Conservation (phyloP, 2,888 invertebrate genomes). For the Clivina fossor region DNA sequence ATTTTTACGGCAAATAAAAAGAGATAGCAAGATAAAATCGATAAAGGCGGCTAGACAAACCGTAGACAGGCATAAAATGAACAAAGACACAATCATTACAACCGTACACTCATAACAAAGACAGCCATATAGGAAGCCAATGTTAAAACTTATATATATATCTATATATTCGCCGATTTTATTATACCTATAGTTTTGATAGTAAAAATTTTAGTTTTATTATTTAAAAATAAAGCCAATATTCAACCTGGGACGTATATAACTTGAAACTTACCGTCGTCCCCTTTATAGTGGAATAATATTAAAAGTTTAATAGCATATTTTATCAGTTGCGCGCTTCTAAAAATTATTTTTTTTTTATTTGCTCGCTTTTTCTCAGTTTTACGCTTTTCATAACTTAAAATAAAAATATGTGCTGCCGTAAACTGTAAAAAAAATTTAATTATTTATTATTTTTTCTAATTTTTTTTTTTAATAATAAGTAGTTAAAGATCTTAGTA, state of each 20-base stretch:
- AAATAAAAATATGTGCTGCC: no score
- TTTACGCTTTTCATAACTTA: no score
- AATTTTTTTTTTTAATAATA: no score
- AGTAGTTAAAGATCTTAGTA: no score
- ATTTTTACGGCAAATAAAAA: conserved; percentile 44
- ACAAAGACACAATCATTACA: conserved; percentile 30
- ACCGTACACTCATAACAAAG: background rate
- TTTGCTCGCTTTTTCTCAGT: no score
- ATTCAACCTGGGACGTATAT: conserved; percentile 30
- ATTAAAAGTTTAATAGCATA: conserved; percentile 30
- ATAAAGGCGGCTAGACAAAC: conserved; percentile 56
- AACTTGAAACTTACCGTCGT: conserved; percentile 21
- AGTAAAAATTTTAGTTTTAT: conserved; percentile 32
- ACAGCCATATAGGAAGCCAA: conserved; percentile 15
- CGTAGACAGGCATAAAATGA: conserved; percentile 41
- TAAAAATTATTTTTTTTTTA: no score
- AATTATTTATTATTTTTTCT: no score
- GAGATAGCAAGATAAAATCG: conserved; percentile 52
- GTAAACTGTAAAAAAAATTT: no score
- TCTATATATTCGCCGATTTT: conserved; percentile 25
- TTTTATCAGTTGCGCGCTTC: no score
- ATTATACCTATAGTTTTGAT: conserved; percentile 29
- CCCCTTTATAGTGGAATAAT: conserved; percentile 11
- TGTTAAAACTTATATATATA: conserved; percentile 19
- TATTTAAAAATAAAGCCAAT: conserved; percentile 33